Evolutionary conservation across 2,113 vertebrate species (phyloP).

Genomic region (Hydrochoerus hydrochaeris): DNA sequence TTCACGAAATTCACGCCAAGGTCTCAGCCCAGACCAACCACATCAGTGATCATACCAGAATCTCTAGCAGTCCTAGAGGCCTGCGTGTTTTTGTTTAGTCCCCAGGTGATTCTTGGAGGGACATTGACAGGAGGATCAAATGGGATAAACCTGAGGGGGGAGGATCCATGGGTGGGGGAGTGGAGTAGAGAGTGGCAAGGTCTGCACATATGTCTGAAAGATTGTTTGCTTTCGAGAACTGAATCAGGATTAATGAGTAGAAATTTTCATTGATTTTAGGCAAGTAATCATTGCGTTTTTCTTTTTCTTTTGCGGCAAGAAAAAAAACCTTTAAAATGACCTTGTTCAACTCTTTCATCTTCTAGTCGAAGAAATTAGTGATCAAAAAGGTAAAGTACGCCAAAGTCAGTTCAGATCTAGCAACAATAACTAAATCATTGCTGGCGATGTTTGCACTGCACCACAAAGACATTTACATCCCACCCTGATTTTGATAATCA

Average conservation of each 20-base stretch:
- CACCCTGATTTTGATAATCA: not conserved
- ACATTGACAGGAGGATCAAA: not conserved
- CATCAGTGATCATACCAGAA: not conserved
- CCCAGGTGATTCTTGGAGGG: not conserved
- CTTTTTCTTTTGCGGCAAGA: conserved; percentile 5
- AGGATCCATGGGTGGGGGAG: not conserved
- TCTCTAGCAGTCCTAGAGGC: not conserved
- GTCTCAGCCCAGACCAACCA: not conserved
- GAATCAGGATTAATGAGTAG: not conserved
- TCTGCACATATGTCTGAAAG: not conserved
- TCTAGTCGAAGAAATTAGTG: conserved; percentile 37
- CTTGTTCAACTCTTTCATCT: not conserved
- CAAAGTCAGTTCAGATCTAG: not conserved
- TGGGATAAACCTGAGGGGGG: not conserved
- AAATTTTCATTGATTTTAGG: not conserved
- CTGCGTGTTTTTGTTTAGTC: not conserved
- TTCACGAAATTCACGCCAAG: not conserved
- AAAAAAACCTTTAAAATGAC: conserved; percentile 18
- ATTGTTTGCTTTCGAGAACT: not conserved
- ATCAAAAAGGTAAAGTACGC: not conserved
- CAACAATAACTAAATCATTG: not conserved
- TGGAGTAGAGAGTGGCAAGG: too few species aligned
- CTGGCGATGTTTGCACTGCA: not conserved
- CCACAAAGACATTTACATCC: conserved; percentile 39
- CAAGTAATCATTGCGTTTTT: not conserved